Percentiles rank a stretch among this genome's conserved stretches.
phyloP scores from a whole-genome alignment of 2,888 invertebrate species.

The Arrhopalites spinosus region DNA sequence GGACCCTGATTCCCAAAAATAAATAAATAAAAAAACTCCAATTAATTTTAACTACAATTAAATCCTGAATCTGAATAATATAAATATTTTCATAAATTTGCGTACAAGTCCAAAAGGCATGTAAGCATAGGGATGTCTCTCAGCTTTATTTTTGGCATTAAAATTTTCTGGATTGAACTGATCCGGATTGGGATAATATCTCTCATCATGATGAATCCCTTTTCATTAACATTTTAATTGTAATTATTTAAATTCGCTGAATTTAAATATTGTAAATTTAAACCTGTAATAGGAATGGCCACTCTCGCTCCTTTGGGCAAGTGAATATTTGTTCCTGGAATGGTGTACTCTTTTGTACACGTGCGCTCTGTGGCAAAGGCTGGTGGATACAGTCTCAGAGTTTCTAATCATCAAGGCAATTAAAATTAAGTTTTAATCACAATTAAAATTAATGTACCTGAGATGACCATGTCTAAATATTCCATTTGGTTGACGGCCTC shows the following conservation, averaged over 20 bases:
- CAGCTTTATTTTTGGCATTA: constrained; percentile 65
- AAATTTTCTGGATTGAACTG: constrained; percentile 68
- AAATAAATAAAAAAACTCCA: too few relatives aligned
- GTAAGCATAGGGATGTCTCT: constrained; percentile 62
- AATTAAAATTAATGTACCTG: too few relatives aligned
- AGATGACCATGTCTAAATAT: constrained; percentile 48
- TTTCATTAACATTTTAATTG: too few relatives aligned
- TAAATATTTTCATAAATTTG: too few relatives aligned
- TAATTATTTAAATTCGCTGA: too few relatives aligned
- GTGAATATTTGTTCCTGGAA: constrained; percentile 63
- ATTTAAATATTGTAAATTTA: too few relatives aligned
- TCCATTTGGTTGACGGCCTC: constrained; percentile 36
- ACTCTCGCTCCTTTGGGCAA: constrained; percentile 64
- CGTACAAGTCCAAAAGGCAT: constrained; percentile 61
- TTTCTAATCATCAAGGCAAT: too few relatives aligned
- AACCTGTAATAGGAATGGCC: constrained; percentile 65
- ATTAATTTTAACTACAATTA: too few relatives aligned
- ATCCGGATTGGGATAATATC: constrained; percentile 65
- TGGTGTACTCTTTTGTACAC: constrained; percentile 61
- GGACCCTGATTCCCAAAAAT: too few relatives aligned
- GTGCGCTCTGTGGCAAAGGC: constrained; percentile 59
- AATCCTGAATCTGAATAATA: too few relatives aligned
- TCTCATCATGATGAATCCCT: constrained; percentile 66
- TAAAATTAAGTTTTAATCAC: too few relatives aligned
- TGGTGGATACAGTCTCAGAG: constrained; percentile 62